These are phyloP conservation scores for Arnoldichthys spilopterus DNA, from an alignment of 2,797 vertebrate genomes.

Conservation along the genomic window DNA sequence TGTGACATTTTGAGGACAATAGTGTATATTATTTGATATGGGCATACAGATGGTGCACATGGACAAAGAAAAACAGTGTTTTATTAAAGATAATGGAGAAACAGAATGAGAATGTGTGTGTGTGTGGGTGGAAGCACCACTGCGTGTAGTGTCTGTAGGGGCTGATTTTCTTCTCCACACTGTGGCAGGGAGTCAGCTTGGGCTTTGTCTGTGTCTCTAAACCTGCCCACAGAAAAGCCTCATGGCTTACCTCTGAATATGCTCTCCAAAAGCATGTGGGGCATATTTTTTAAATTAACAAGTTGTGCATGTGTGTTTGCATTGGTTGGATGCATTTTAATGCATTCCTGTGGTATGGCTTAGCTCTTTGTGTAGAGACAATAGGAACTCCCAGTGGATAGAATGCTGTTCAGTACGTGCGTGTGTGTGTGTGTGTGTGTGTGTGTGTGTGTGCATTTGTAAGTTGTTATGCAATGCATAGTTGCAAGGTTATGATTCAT, in stretches of 20 bases:
- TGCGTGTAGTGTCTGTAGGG: slow-evolving; percentile 52
- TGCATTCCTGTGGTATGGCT: slow-evolving; percentile 22
- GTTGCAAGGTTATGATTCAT: slow-evolving; percentile 70
- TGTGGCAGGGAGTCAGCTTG: slow-evolving; percentile 45
- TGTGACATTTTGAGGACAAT: slow-evolving; percentile 60
- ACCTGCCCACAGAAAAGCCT: slow-evolving; percentile 30
- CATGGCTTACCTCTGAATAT: slow-evolving; percentile 55
- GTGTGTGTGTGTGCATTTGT: slow-evolving; percentile 29
- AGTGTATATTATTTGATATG: background rate
- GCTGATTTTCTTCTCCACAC: slow-evolving; percentile 51
- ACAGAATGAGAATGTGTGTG: slow-evolving; percentile 49
- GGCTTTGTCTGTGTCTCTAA: slow-evolving; percentile 46
- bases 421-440: slow-evolving; percentile 30
- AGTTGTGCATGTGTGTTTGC: slow-evolving; percentile 17
- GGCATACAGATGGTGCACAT: background rate
- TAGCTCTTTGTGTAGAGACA: slow-evolving; percentile 29
- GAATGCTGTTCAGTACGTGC: slow-evolving; percentile 15
- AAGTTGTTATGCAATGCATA: slow-evolving; percentile 34
- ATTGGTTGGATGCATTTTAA: slow-evolving; percentile 40
- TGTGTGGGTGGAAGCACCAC: slow-evolving; percentile 45
- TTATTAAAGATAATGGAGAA: background rate
- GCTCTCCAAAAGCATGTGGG: slow-evolving; percentile 57
- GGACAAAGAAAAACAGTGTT: background rate
- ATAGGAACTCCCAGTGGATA: slow-evolving; percentile 30
- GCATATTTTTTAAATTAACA: slow-evolving; percentile 51